Conservation (phyloP, 1,140 invertebrate genomes). For the Brachionus angularis region DNA sequence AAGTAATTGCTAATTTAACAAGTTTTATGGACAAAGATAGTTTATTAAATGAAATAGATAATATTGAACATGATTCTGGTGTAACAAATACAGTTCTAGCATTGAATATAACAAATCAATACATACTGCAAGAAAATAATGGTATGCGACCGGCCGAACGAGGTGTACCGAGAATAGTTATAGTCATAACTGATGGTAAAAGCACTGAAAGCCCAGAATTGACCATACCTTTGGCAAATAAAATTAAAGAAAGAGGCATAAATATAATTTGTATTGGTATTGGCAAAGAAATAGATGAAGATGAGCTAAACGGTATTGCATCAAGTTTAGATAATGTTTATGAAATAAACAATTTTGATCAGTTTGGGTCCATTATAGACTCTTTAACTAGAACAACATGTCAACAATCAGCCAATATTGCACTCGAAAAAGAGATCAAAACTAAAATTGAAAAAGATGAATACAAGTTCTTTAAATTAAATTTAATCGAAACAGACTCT, state of each 20-base stretch:
- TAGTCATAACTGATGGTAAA: slow-evolving; percentile 15
- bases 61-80: not conserved
- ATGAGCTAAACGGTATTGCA: slow-evolving; percentile 5
- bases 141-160: slow-evolving; percentile 3
- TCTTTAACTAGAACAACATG: slow-evolving; percentile 1
- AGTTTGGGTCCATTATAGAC: not conserved
- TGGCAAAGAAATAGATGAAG: not conserved
- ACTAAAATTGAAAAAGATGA: not conserved
- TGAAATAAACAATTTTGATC: slow-evolving; percentile 5
- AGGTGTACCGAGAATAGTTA: slow-evolving; percentile 6
- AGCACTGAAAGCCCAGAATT: not conserved
- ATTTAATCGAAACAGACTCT: not conserved
- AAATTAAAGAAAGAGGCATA: slow-evolving; percentile 5
- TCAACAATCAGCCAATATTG: slow-evolving; percentile 2
- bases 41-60: not conserved
- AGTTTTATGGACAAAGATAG: not conserved
- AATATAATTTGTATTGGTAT: slow-evolving; percentile 5
- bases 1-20: not conserved
- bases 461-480: slow-evolving; percentile 17
- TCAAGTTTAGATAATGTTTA: slow-evolving; percentile 12
- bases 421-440: not conserved
- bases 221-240: not conserved
- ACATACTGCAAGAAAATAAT: slow-evolving; percentile 22
- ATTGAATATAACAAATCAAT: not conserved
- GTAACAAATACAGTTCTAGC: not conserved